Conservation (phyloP, 2,797 vertebrate species). For the Lophotriccus pileatus region DNA sequence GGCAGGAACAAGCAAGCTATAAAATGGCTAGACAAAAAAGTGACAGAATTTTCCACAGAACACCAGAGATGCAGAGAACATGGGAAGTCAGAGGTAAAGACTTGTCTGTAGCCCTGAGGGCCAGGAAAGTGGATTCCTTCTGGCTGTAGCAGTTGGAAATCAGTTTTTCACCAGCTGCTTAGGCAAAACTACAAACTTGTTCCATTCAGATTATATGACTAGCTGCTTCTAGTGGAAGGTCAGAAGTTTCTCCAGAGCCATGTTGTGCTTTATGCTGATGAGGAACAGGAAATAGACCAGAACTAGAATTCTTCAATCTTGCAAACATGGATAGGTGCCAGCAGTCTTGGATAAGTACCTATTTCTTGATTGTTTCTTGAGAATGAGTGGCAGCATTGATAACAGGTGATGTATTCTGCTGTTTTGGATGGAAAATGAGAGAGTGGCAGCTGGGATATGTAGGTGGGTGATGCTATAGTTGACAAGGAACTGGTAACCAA, state of each 20-base stretch:
- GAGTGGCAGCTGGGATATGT: slow-evolving; percentile 17
- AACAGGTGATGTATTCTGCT: slow-evolving; percentile 34
- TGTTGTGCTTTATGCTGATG: not conserved
- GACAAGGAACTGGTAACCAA: slow-evolving; percentile 13
- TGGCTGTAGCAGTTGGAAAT: not conserved
- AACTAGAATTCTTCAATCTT: slow-evolving; percentile 9
- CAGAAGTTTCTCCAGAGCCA: not conserved
- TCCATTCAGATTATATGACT: not conserved
- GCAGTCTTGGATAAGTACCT: not conserved
- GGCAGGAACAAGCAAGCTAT: not conserved
- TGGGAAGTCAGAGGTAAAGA: not conserved
- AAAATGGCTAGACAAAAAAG: not conserved
- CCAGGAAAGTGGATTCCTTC: not conserved
- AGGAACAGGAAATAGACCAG: not conserved
- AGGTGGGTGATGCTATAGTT: slow-evolving; percentile 2
- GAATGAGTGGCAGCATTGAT: not conserved
- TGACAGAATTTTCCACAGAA: not conserved
- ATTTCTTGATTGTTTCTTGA: slow-evolving; percentile 8
- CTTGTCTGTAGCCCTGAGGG: not conserved
- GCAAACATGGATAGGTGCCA: not conserved
- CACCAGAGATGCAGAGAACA: not conserved
- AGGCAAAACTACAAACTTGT: accelerated
- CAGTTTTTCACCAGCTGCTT: not conserved
- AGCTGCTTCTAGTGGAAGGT: not conserved
- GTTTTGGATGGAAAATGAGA: not conserved